These are phyloP conservation scores for Netelia inedita DNA, from an alignment of 2,888 invertebrate genomes.

Conservation along the genomic window DNA sequence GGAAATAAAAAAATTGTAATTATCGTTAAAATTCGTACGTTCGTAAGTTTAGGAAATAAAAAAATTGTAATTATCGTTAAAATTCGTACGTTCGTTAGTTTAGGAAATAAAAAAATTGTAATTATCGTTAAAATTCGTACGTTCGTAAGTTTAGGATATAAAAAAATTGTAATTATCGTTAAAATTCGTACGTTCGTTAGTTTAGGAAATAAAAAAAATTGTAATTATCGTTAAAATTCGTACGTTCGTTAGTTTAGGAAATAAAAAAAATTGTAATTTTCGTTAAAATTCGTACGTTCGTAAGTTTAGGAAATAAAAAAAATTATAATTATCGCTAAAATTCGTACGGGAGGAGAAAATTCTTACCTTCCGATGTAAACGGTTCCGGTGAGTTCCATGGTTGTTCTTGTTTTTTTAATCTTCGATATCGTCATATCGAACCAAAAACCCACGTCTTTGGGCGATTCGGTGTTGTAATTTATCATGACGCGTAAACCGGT, in stretches of 20 bases:
- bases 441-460: slow-evolving; percentile 90
- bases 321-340: not conserved
- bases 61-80: not conserved
- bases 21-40: not conserved
- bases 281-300: not conserved
- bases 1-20: too few relatives aligned
- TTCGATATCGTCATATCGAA: slow-evolving; percentile 87
- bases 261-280: not conserved
- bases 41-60: too few relatives aligned
- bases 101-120: too few relatives aligned
- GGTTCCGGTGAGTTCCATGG: slow-evolving; percentile 87
- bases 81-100: too few relatives aligned
- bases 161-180: not conserved
- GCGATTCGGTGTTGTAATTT: slow-evolving; percentile 91
- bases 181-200: not conserved
- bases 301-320: too few relatives aligned
- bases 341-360: not conserved
- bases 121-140: not conserved
- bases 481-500: slow-evolving; percentile 89
- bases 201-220: too few relatives aligned
- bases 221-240: not conserved
- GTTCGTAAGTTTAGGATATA: too few relatives aligned
- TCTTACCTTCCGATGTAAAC: slow-evolving; percentile 86
- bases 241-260: too few relatives aligned
- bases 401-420: slow-evolving; percentile 84